These are phyloP conservation scores for Micromesistius poutassou DNA, from an alignment of 2,797 vertebrate genomes.

Conservation along the genomic window DNA sequence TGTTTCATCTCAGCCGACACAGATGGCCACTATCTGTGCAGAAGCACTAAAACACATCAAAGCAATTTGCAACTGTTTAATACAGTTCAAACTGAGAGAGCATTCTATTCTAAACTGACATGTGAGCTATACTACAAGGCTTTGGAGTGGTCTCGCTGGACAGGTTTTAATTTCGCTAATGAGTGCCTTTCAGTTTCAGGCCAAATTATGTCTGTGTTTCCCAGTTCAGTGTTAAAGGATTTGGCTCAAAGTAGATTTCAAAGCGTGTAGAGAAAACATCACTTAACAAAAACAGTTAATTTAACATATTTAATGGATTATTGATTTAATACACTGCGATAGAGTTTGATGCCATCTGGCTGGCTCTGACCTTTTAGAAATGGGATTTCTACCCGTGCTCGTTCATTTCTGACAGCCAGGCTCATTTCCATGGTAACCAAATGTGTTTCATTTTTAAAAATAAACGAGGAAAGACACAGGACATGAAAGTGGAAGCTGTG, in stretches of 20 bases:
- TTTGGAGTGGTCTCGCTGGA: not conserved
- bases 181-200: not conserved
- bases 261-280: not conserved
- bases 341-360: not conserved
- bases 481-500: not conserved
- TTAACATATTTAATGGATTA: not conserved
- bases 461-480: not conserved
- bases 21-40: not conserved
- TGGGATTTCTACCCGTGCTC: not conserved
- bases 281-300: not conserved
- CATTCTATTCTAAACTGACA: not conserved
- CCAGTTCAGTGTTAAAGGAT: not conserved
- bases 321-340: not conserved
- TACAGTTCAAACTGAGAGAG: not conserved
- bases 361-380: constrained; percentile 1
- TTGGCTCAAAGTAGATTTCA: not conserved
- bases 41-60: not conserved
- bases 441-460: not conserved
- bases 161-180: not conserved
- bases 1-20: not conserved
- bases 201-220: not conserved
- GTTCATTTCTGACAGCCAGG: not conserved
- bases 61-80: not conserved
- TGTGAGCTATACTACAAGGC: not conserved
- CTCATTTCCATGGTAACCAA: not conserved